These are phyloP conservation scores for Oligia fasciuncula DNA, from an alignment of 2,888 invertebrate species.

Conservation along the genomic window DNA sequence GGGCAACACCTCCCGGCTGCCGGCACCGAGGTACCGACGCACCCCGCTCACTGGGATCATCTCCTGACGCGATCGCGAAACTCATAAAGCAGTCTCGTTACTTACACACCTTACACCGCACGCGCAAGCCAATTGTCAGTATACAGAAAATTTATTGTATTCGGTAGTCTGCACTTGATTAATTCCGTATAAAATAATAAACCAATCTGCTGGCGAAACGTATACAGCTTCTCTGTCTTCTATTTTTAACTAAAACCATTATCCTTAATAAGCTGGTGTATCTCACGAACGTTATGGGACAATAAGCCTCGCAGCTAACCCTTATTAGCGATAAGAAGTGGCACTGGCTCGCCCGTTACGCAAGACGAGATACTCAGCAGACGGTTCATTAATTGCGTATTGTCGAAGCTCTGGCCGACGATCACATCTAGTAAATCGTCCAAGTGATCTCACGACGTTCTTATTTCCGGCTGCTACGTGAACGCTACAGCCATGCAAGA, in stretches of 20 bases:
- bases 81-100: slow-evolving; percentile 72
- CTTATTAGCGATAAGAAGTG: slow-evolving; percentile 84
- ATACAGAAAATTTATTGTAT: slow-evolving; percentile 59
- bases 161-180: slow-evolving; percentile 32
- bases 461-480: slow-evolving; percentile 74
- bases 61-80: slow-evolving; percentile 69
- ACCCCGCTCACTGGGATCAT: slow-evolving; percentile 69
- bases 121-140: slow-evolving; percentile 56
- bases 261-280: slow-evolving; percentile 44
- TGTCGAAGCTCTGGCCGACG: slow-evolving; percentile 78
- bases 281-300: slow-evolving; percentile 33
- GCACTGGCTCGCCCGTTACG: slow-evolving; percentile 78
- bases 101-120: slow-evolving; percentile 56
- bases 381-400: slow-evolving; percentile 86
- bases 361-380: slow-evolving; percentile 74
- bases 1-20: slow-evolving; percentile 78
- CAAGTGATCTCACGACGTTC: slow-evolving; percentile 77
- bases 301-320: slow-evolving; percentile 65
- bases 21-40: slow-evolving; percentile 56
- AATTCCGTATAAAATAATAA: slow-evolving; percentile 47
- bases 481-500: slow-evolving; percentile 61
- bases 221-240: slow-evolving; percentile 1
- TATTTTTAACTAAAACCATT: slow-evolving; percentile 43
- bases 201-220: slow-evolving; percentile 35
- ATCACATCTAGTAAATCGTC: slow-evolving; percentile 79